A percentile compares a stretch with the other conserved stretches of the same genome.
These are phyloP conservation scores for Anoplolepis gracilipes DNA, from an alignment of 1,140 invertebrate genomes.

Conservation along the genomic window DNA sequence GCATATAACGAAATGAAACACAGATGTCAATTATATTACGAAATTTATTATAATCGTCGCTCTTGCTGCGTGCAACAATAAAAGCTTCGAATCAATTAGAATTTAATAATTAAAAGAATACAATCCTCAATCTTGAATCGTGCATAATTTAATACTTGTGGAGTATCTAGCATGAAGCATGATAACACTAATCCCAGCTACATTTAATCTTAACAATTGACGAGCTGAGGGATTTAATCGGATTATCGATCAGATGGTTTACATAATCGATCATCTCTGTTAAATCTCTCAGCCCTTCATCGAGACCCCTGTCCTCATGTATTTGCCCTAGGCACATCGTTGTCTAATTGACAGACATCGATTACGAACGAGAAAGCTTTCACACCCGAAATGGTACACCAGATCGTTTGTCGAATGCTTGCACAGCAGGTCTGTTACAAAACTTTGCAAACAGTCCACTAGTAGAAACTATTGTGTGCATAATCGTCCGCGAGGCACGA, in stretches of 20 bases:
- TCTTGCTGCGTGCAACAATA: constrained; percentile 19
- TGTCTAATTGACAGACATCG: constrained; percentile 46
- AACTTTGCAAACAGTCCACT: constrained; percentile 33
- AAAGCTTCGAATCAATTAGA: constrained; percentile 18
- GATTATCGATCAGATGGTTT: constrained; percentile 26
- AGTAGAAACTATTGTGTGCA: constrained; percentile 29
- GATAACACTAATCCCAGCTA: constrained; percentile 31
- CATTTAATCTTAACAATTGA: constrained; percentile 41
- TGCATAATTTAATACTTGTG: constrained; percentile 21
- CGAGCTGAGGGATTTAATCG: neutral
- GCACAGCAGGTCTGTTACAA: constrained; percentile 35
- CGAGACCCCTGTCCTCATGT: constrained; percentile 34
- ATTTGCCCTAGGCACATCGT: neutral
- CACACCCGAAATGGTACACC: constrained; percentile 30
- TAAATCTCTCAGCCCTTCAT: constrained; percentile 29
- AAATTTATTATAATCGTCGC: neutral
- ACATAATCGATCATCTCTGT: neutral
- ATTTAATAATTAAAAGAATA: neutral
- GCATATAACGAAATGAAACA: neutral
- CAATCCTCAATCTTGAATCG: constrained; percentile 12
- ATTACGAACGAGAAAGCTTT: constrained; percentile 41
- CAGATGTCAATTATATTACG: neutral
- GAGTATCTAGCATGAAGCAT: constrained; percentile 13
- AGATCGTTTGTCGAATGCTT: constrained; percentile 40
- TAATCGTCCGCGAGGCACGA: constrained; percentile 23